Evolutionary conservation across 2,888 invertebrate species (phyloP), one percentile per base, ranked within the genome.

Genomic region (Lepetodrilus schrolli): DNA sequence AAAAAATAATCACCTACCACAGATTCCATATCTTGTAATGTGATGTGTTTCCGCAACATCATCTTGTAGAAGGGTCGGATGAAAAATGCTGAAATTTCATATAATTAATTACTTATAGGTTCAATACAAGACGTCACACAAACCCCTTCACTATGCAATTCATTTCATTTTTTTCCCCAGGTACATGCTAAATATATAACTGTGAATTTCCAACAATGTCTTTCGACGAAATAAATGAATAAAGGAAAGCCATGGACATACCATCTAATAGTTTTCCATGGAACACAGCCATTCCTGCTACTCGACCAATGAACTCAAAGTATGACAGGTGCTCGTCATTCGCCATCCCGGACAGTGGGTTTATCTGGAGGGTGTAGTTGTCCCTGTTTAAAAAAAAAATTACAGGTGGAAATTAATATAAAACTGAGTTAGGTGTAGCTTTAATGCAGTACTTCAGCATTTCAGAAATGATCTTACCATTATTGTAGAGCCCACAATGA

Each of bases 1-100:
- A n/a, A n/a, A n/a, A n/a, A n/a, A 17, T 10, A 8, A 17, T 13
- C 36, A 87, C 90, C 82, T 86, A 91, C 91, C 13, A 99, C 99
- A 4, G 97, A 96, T 92, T 99, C 99, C 99, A 99, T 99, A 91
- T 99, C 99, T 88, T 95, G 95, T 66, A 99, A 92, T 86, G 96
- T 96, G 79, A 99, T 99, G 66, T 94, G 92, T 92, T 98, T 98
- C 79, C 95, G 94, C 84, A 99, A 92, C 98, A 99, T 98, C 99
- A 99, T 99, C 92, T 99, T 99, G 92, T 99, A 99, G 92, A 99
- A 99, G 73, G 99, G 99, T 89, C 99, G 95, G 92, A 99, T 99
- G 92, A 99, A 99, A 92, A 99, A 99, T 66, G 98, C 98, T 96
- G 91, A 3, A 92, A 91, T n/a, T n/a, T n/a, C n/a, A n/a, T n/a